Percentiles rank a stretch among this genome's conserved stretches.
These are phyloP conservation scores for Narcine bancroftii DNA, from an alignment of 2,113 vertebrate genomes.

Conservation along the genomic window DNA sequence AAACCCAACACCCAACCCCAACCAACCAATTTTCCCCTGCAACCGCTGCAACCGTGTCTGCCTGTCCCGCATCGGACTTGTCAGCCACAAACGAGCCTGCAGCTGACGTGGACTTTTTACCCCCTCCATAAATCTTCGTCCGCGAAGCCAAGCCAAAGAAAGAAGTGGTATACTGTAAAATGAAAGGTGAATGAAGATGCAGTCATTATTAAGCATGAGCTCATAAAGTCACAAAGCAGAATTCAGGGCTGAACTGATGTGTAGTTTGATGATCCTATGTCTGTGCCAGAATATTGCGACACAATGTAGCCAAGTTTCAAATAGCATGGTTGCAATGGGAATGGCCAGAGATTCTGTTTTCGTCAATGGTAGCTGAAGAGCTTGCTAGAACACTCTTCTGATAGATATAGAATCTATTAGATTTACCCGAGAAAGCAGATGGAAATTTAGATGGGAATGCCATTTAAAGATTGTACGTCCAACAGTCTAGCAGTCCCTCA, in stretches of 20 bases:
- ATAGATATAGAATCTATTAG: neutral
- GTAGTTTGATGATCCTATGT: neutral
- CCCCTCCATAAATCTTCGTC: no score
- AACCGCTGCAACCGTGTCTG: no score
- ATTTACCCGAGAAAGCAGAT: neutral
- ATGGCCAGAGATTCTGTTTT: neutral
- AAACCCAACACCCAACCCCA: no score
- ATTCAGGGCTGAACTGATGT: neutral
- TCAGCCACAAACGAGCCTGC: no score
- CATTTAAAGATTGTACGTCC: neutral
- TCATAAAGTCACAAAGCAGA: neutral
- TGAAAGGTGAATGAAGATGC: neutral
- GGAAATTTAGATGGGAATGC: neutral
- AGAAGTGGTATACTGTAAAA: neutral
- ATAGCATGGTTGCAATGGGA: neutral
- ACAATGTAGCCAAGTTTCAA: neutral
- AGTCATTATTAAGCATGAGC: neutral
- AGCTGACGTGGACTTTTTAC: no score
- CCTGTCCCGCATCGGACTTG: no score
- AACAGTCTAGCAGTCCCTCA: neutral
- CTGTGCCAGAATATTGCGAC: neutral
- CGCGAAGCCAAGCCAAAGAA: no score
- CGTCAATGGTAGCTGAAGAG: neutral
- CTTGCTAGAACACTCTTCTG: neutral
- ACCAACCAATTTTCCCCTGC: no score